phyloP scores from a whole-genome alignment of 2,888 invertebrate genomes.

The Allophyes oxyacanthae region DNA sequence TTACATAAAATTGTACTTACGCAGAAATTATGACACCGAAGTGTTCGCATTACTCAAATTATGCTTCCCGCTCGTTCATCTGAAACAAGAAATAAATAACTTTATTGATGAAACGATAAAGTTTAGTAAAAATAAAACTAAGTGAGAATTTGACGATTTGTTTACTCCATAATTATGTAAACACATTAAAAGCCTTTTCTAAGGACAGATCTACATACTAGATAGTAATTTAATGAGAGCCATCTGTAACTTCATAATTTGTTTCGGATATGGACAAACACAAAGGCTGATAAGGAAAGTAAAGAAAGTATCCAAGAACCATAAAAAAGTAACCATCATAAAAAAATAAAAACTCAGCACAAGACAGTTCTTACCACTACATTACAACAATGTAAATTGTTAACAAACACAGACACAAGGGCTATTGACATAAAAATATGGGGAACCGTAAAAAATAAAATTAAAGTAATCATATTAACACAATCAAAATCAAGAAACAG shows the following conservation, averaged over 20 bases:
- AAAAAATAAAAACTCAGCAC: too few species aligned
- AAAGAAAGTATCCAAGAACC: too few species aligned
- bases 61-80: slow-evolving; percentile 74
- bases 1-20: slow-evolving; percentile 71
- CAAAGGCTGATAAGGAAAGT: too few species aligned
- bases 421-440: too few species aligned
- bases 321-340: too few species aligned
- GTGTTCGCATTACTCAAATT: slow-evolving; percentile 84
- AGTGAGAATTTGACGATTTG: slow-evolving; percentile 10
- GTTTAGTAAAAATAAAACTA: slow-evolving; percentile 20
- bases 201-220: slow-evolving; percentile 14
- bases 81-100: slow-evolving; percentile 70
- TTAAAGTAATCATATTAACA: background rate
- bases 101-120: slow-evolving; percentile 24
- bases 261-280: background rate
- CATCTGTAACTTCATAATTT: background rate
- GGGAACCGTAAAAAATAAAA: too few species aligned
- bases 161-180: slow-evolving; percentile 14
- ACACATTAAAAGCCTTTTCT: slow-evolving; percentile 29
- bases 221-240: slow-evolving; percentile 1
- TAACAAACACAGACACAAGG: background rate
- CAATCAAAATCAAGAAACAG: background rate
- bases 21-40: slow-evolving; percentile 75
- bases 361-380: too few species aligned
- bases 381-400: too few species aligned